phyloP scores from a whole-genome alignment of 2,888 invertebrate species.

The Campoplex capitator region DNA sequence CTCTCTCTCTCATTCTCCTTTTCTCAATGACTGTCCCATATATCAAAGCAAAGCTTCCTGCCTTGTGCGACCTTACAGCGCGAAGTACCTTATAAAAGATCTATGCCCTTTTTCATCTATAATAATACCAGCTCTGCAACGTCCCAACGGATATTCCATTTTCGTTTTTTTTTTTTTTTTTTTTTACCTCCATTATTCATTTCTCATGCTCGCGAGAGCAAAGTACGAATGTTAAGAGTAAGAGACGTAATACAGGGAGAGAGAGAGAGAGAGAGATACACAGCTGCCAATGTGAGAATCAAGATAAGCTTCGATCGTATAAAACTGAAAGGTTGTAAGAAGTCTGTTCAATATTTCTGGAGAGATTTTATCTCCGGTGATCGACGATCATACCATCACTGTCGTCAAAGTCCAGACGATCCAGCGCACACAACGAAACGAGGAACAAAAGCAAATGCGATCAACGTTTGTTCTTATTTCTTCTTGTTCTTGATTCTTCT shows the following conservation, averaged over 20 bases:
- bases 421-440: conserved; percentile 20
- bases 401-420: conserved; percentile 39
- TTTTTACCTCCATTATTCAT: conserved; percentile 52
- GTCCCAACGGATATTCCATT: conserved; percentile 28
- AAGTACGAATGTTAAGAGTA: conserved; percentile 31
- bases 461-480: conserved; percentile 54
- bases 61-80: conserved; percentile 21
- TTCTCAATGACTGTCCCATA: conserved; percentile 40
- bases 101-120: conserved; percentile 35
- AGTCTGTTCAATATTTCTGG: conserved; percentile 25
- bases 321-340: conserved; percentile 22
- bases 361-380: conserved; percentile 37
- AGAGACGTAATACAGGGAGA: background rate
- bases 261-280: background rate
- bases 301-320: conserved; percentile 19
- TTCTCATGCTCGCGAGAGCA: conserved; percentile 13
- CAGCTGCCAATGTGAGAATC: conserved; percentile 23
- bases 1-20: background rate
- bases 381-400: conserved; percentile 43
- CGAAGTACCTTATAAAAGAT: conserved; percentile 50
- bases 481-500: conserved; percentile 32
- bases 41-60: conserved; percentile 49
- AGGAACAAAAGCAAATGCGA: conserved; percentile 62
- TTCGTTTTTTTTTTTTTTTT: background rate
- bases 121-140: conserved; percentile 38